These are phyloP conservation scores for Lasioglossum leucozonium DNA, from an alignment of 2,888 invertebrate species.

Conservation along the genomic window DNA sequence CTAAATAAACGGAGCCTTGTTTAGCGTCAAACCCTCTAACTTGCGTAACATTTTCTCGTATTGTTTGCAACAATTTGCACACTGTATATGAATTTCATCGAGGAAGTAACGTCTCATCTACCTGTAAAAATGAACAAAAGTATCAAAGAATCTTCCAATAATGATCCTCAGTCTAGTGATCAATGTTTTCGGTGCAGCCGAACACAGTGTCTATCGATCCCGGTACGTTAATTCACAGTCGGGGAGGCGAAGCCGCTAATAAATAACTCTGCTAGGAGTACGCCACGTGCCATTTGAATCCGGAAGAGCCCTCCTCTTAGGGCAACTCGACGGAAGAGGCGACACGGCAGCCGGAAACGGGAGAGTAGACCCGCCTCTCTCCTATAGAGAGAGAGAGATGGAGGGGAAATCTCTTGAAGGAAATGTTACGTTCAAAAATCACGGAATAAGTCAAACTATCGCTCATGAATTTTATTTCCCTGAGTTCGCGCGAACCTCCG, in stretches of 20 bases:
- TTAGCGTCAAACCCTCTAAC: no score
- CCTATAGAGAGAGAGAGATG: not conserved
- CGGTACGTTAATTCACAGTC: not conserved
- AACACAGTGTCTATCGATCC: not conserved
- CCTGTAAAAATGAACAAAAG: no score
- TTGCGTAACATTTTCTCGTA: no score
- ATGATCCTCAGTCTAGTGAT: not conserved
- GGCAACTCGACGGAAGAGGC: constrained; percentile 18
- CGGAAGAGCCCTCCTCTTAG: constrained; percentile 14
- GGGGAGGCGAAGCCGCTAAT: not conserved
- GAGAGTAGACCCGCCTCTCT: not conserved
- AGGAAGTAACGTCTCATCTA: no score
- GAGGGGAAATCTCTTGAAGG: constrained; percentile 29
- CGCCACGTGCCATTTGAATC: not conserved
- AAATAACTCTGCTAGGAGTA: not conserved
- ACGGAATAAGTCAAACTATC: constrained; percentile 55
- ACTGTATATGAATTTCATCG: no score
- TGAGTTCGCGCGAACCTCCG: constrained; percentile 1
- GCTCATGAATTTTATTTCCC: constrained; percentile 60
- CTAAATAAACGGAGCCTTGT: no score
- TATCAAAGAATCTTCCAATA: no score
- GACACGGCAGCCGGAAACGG: not conserved
- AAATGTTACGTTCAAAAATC: constrained; percentile 43
- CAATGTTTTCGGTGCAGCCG: not conserved
- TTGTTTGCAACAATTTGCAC: no score